Percentiles rank a stretch among this genome's conserved stretches.
Conservation (phyloP, 2,113 vertebrate species). For the Egretta garzetta region DNA sequence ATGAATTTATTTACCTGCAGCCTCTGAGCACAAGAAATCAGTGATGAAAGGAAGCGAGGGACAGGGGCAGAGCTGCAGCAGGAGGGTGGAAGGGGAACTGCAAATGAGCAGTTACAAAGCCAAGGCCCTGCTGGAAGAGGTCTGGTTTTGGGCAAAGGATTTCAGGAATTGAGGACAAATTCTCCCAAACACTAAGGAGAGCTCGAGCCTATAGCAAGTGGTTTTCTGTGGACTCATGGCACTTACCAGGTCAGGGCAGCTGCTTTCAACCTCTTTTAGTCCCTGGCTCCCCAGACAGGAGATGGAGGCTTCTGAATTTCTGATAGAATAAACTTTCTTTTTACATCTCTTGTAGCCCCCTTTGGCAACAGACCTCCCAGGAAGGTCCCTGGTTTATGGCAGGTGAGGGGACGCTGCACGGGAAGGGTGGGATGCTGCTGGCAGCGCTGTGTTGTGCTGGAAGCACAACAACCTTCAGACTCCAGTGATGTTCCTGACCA, state of each 20-base stretch:
- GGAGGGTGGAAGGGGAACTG: not conserved
- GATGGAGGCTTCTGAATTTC: not conserved
- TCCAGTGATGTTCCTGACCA: not conserved
- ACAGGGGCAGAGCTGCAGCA: not conserved
- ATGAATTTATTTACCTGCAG: not conserved
- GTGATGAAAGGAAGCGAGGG: not conserved
- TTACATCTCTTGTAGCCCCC: not conserved
- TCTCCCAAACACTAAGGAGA: not conserved
- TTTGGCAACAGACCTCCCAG: not conserved
- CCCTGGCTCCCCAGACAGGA: not conserved
- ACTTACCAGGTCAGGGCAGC: not conserved
- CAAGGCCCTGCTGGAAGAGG: not conserved
- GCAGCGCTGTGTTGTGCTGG: not conserved
- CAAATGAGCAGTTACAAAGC: rapidly evolving
- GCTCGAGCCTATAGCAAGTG: not conserved
- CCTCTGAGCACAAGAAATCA: not conserved
- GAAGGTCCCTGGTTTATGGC: not conserved
- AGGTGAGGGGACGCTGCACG: not conserved
- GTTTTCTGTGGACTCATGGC: not conserved
- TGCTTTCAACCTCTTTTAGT: not conserved
- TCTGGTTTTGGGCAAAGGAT: not conserved
- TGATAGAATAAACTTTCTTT: not conserved
- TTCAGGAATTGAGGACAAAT: not conserved
- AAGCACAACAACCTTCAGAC: not conserved
- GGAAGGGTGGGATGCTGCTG: not conserved